Percentiles rank a stretch among this genome's conserved stretches.
These are phyloP conservation scores for Eciton burchellii DNA, from an alignment of 1,140 invertebrate genomes.

Conservation along the genomic window DNA sequence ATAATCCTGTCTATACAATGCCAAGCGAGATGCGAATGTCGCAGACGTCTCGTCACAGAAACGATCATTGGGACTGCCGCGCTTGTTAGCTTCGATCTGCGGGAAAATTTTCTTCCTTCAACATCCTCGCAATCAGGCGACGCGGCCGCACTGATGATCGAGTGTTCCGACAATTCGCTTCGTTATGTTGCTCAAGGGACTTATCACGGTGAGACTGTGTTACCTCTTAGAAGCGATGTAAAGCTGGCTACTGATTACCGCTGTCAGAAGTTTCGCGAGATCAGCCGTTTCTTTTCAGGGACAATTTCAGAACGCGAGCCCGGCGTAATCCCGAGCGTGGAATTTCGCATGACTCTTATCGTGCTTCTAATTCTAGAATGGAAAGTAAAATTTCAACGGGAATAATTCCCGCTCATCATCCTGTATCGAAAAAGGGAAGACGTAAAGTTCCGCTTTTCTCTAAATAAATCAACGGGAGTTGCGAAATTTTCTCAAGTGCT, in stretches of 20 bases:
- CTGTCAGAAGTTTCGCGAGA: slow-evolving; percentile 7
- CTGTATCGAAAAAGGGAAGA: background rate
- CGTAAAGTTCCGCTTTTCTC: background rate
- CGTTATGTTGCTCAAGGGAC: slow-evolving; percentile 57
- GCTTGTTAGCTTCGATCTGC: slow-evolving; percentile 38
- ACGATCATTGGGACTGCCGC: background rate
- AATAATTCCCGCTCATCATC: background rate
- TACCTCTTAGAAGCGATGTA: slow-evolving; percentile 19
- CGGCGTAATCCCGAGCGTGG: background rate
- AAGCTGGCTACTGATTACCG: slow-evolving; percentile 43
- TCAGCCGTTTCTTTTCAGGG: background rate
- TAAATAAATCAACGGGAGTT: background rate
- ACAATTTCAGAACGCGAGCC: background rate
- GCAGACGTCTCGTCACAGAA: background rate
- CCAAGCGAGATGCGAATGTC: background rate
- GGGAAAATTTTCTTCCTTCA: slow-evolving; percentile 45
- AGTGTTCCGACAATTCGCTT: slow-evolving; percentile 56
- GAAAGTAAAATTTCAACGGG: background rate
- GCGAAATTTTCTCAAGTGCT: background rate
- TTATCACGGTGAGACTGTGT: slow-evolving; percentile 64
- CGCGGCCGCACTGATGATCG: slow-evolving; percentile 61
- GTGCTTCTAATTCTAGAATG: background rate
- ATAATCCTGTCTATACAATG: background rate
- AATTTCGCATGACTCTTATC: background rate
- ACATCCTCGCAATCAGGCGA: slow-evolving; percentile 65